Evolutionary conservation across 2,113 vertebrate genomes (phyloP), one percentile per base, ranked within the genome.

Genomic region (Phycodurus eques): DNA sequence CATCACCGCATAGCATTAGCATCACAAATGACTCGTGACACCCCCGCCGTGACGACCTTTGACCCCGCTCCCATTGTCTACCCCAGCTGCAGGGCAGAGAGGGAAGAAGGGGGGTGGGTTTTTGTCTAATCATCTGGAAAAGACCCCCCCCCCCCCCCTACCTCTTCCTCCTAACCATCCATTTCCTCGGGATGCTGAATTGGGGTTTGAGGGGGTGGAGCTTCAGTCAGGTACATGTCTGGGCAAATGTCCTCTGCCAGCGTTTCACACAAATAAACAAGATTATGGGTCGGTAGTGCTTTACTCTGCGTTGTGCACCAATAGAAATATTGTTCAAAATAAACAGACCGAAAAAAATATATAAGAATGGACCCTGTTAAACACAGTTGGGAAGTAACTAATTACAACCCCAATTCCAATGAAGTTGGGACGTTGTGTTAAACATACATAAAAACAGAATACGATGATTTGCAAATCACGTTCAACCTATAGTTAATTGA

Each of bases 221-320:
- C 67, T 39, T n/a, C 67, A 35, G 17, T 69, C 67, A 56, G 67
- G 51, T 69, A 69, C 67, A 56, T 56, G 67, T 35, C 67, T 35
- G 35, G 67, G 35, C 67, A 12, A 53, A 35, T 51, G 35, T 35
- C 67, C 19, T 42, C 35, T 56, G 33, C 12, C 53, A 54, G 51
- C 67, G 8, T 65, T 60, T 46, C 27, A 42, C 11, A n/a, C 39
- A 44, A 27, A 63, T 7, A n/a, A 67, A 68, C 31, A 33, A 49
- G 14, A 67, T 67, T 15, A 51, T 43, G 19, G n/a, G 62, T 20
- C 3, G 19, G 17, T 64, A 6, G 8, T 17, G 27, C 10, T 27
- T 57, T n/a, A 27, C n/a, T 4, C 12, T 6, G 13, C 10, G 8
- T 59, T 56, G 53, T 22, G n/a, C 3, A 20, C 19, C 17, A 7